Conservation (phyloP, 2,113 vertebrate species). For the Accipiter cooperii region DNA sequence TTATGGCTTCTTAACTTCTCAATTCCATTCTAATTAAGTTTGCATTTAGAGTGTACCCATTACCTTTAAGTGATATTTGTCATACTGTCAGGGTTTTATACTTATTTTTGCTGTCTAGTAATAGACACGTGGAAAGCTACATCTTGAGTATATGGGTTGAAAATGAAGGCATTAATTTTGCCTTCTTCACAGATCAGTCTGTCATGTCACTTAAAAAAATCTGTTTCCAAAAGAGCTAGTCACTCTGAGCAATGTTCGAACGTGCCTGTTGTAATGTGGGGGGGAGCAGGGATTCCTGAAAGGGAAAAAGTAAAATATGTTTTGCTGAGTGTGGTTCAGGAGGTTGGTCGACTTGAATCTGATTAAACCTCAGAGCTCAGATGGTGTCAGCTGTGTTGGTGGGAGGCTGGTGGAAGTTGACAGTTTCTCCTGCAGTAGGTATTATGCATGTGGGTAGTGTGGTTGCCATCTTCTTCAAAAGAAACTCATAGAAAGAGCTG, state of each 20-base stretch:
- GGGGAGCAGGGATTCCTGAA: not conserved
- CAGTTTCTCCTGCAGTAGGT: not conserved
- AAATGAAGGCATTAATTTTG: slow-evolving; percentile 13
- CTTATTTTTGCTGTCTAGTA: not conserved
- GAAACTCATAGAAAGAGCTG: not conserved
- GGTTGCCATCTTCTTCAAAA: not conserved
- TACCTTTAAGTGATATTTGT: not conserved
- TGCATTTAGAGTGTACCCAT: not conserved
- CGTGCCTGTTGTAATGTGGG: not conserved
- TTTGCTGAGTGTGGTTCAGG: not conserved
- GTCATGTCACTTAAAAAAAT: not conserved
- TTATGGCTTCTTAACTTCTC: slow-evolving; percentile 2
- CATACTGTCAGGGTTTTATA: not conserved
- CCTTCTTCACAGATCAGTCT: not conserved
- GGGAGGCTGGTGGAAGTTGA: slow-evolving; percentile 11
- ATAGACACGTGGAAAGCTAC: not conserved
- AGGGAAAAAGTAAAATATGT: not conserved
- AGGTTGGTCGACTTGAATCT: not conserved
- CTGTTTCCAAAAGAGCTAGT: not conserved
- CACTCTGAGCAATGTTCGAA: not conserved
- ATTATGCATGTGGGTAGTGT: not conserved
- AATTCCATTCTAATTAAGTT: slow-evolving; percentile 30
- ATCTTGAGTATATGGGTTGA: not conserved
- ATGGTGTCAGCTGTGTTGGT: not conserved
- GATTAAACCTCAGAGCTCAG: not conserved